phyloP scores from a whole-genome alignment of 2,113 vertebrate species.

The Excalfactoria chinensis region DNA sequence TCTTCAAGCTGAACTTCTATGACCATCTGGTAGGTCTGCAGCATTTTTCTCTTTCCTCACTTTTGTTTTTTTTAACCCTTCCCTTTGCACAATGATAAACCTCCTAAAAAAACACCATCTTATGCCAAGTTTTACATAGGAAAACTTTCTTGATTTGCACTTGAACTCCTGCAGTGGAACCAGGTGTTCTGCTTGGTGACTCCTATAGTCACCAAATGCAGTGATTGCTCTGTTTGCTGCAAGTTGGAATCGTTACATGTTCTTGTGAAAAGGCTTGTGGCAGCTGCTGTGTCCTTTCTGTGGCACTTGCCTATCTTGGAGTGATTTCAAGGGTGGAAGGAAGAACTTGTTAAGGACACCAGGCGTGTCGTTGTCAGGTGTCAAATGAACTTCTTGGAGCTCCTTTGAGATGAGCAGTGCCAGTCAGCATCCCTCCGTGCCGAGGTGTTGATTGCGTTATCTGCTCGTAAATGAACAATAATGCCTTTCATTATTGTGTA shows the following conservation, averaged over 20 bases:
- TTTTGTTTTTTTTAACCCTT: background rate
- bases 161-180: background rate
- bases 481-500: accelerated
- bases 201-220: accelerated
- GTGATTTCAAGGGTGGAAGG: background rate
- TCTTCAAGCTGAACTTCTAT: background rate
- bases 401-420: background rate
- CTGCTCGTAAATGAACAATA: background rate
- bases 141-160: background rate
- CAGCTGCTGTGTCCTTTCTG: background rate
- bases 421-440: background rate
- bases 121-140: background rate
- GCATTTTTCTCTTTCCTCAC: background rate
- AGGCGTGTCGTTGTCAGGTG: background rate
- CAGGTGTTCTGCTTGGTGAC: background rate
- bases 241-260: background rate
- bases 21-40: background rate
- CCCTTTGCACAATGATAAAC: background rate
- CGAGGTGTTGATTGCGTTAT: background rate
- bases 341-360: background rate
- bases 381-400: background rate
- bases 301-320: background rate
- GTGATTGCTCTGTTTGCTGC: background rate
- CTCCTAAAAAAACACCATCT: background rate
- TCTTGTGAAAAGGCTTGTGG: background rate